Evolutionary conservation across 2,113 vertebrate genomes (phyloP).

Genomic region (Prinia subflava): DNA sequence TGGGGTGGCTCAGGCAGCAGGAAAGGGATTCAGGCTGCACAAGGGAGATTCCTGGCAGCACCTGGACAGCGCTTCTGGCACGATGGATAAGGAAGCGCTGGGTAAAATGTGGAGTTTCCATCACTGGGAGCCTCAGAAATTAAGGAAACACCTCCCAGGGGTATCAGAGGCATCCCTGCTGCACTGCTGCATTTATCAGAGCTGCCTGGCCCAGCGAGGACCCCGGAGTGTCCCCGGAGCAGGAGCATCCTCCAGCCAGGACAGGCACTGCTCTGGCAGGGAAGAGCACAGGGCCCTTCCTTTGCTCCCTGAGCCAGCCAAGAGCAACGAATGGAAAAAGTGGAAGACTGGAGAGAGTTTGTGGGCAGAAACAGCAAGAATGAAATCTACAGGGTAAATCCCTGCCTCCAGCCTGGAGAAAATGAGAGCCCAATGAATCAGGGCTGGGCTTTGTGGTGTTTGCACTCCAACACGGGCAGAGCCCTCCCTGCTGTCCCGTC

Average conservation of each 20-base stretch:
- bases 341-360: fast-evolving
- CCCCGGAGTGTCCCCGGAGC: background rate
- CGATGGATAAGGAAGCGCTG: background rate
- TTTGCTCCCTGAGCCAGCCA: background rate
- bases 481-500: background rate
- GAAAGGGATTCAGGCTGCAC: background rate
- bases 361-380: background rate
- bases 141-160: background rate
- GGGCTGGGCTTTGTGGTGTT: background rate
- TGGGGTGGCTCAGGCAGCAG: background rate
- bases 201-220: background rate
- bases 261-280: background rate
- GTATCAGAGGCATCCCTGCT: background rate
- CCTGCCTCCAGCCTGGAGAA: background rate
- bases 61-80: background rate
- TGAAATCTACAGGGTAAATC: background rate
- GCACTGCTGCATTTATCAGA: background rate
- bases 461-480: background rate
- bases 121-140: background rate
- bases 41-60: background rate
- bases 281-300: background rate
- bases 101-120: background rate
- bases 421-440: fast-evolving
- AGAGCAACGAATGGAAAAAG: background rate
- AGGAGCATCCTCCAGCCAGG: background rate